Percentiles rank a stretch among this genome's conserved stretches.
phyloP scores from a whole-genome alignment of 2,797 vertebrate genomes.

The Melanotaenia parkinsoni region DNA sequence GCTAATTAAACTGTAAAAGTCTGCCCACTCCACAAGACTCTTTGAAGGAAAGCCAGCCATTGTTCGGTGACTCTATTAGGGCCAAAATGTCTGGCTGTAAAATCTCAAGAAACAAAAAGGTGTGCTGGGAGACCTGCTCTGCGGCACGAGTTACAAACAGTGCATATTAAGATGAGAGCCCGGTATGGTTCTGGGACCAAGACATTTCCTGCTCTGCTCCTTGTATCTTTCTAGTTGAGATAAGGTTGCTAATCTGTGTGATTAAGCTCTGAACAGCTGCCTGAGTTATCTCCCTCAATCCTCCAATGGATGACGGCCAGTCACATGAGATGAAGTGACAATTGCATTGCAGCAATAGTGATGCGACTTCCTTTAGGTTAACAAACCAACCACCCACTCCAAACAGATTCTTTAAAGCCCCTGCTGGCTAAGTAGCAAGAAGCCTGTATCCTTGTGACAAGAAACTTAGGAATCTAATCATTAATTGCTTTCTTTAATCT shows the following conservation, averaged over 20 bases:
- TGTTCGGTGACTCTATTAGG: slow-evolving; percentile 51
- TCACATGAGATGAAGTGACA: not conserved
- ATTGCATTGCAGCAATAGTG: not conserved
- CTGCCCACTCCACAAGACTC: slow-evolving; percentile 54
- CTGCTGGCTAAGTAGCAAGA: slow-evolving; percentile 19
- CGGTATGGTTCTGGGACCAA: slow-evolving; percentile 1
- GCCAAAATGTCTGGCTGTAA: slow-evolving; percentile 39
- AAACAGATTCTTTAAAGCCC: slow-evolving; percentile 12
- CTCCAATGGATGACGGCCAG: slow-evolving; percentile 1
- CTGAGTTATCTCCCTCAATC: slow-evolving; percentile 12
- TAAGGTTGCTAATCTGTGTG: slow-evolving; percentile 12
- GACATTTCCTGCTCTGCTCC: not conserved
- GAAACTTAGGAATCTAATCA: slow-evolving; percentile 27
- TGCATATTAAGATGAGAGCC: slow-evolving; percentile 50
- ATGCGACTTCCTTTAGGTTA: slow-evolving; percentile 9
- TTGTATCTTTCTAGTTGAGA: slow-evolving; percentile 23
- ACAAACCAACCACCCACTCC: slow-evolving; percentile 22
- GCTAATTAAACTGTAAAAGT: slow-evolving; percentile 64
- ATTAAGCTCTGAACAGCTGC: slow-evolving; percentile 18
- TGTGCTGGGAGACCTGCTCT: slow-evolving; percentile 29
- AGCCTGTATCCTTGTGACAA: slow-evolving; percentile 38
- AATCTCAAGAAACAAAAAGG: slow-evolving; percentile 41
- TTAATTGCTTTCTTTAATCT: slow-evolving; percentile 66
- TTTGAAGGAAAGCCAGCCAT: slow-evolving; percentile 66
- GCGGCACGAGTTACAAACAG: slow-evolving; percentile 30